phyloP scores from a whole-genome alignment of 2,888 invertebrate species.

The Macrostomum cliftonense region DNA sequence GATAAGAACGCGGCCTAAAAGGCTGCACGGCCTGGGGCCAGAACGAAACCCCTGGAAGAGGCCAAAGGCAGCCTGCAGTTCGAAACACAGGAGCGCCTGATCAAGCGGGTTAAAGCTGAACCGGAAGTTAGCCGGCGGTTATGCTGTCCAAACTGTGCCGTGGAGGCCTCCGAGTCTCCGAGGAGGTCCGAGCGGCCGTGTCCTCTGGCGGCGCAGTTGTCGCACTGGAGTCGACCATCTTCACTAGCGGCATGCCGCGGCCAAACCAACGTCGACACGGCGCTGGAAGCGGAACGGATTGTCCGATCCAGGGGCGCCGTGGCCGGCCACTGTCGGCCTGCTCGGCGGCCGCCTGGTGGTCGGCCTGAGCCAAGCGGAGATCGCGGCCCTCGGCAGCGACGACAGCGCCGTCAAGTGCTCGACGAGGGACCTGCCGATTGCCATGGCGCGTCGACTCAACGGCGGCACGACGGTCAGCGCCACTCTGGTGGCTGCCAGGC shows the following conservation, averaged over 20 bases:
- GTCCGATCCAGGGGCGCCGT: slow-evolving; percentile 52
- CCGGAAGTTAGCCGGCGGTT: background rate
- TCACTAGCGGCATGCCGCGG: slow-evolving; percentile 92
- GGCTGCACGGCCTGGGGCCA: too few relatives aligned
- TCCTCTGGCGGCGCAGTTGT: slow-evolving; percentile 54
- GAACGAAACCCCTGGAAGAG: too few relatives aligned
- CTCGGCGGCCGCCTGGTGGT: slow-evolving; percentile 61
- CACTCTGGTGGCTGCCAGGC: slow-evolving; percentile 64
- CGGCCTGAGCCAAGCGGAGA: slow-evolving; percentile 41
- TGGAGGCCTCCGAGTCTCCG: slow-evolving; percentile 17
- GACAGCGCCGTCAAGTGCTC: slow-evolving; percentile 54
- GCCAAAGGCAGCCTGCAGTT: too few relatives aligned
- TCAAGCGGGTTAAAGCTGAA: too few relatives aligned
- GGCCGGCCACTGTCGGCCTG: slow-evolving; percentile 80
- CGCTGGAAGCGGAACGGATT: slow-evolving; percentile 57
- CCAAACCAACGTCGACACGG: slow-evolving; percentile 73
- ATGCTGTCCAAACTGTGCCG: background rate
- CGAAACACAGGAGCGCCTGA: background rate
- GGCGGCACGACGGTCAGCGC: slow-evolving; percentile 88
- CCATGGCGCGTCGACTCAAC: slow-evolving; percentile 33
- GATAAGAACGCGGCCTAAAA: too few relatives aligned
- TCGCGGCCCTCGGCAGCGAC: slow-evolving; percentile 10
- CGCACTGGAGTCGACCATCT: slow-evolving; percentile 85
- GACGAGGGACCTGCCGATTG: slow-evolving; percentile 60
- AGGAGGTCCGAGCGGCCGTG: slow-evolving; percentile 48